These are phyloP conservation scores for Drosophila repleta DNA, from an alignment of 1,140 invertebrate genomes.

Conservation along the genomic window DNA sequence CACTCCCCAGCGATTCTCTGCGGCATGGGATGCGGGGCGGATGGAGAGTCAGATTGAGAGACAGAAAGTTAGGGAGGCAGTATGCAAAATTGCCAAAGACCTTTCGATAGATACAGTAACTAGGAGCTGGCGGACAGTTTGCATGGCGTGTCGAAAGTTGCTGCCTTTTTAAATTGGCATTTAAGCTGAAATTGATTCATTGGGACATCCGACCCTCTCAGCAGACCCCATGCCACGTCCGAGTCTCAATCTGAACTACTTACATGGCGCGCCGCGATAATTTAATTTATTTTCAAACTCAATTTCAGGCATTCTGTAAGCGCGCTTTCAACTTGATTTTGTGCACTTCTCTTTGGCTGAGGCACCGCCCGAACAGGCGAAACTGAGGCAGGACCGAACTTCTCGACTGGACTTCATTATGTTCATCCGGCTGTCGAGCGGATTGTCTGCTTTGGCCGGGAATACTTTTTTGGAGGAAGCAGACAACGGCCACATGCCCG, in stretches of 20 bases:
- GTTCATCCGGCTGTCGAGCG: constrained; percentile 47
- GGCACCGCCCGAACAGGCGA: constrained; percentile 15
- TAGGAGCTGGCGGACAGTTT: constrained; percentile 27
- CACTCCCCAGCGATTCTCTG: constrained; percentile 17
- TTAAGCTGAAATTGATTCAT: constrained; percentile 78
- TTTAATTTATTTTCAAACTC: constrained; percentile 78
- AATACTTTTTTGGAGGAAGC: constrained; percentile 7
- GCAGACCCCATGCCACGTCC: neutral
- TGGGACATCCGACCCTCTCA: constrained; percentile 43
- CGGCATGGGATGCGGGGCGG: neutral
- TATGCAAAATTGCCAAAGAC: constrained; percentile 62
- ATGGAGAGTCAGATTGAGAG: constrained; percentile 8
- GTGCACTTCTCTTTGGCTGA: constrained; percentile 46
- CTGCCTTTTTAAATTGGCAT: constrained; percentile 67
- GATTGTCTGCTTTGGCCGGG: constrained; percentile 21
- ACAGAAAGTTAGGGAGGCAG: constrained; percentile 38
- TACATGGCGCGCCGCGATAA: constrained; percentile 63
- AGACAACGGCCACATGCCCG: constrained; percentile 25
- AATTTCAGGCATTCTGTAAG: constrained; percentile 61
- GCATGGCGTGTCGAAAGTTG: constrained; percentile 69
- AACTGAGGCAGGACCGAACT: constrained; percentile 11
- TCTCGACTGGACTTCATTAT: constrained; percentile 61
- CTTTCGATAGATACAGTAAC: constrained; percentile 53
- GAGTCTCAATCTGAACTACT: constrained; percentile 55
- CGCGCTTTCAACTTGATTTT: constrained; percentile 55